Base-by-base conservation (phyloP, 30 jellyfish, hydroid and myxozoan species). In the Haliclystus octoradiatus region DNA sequence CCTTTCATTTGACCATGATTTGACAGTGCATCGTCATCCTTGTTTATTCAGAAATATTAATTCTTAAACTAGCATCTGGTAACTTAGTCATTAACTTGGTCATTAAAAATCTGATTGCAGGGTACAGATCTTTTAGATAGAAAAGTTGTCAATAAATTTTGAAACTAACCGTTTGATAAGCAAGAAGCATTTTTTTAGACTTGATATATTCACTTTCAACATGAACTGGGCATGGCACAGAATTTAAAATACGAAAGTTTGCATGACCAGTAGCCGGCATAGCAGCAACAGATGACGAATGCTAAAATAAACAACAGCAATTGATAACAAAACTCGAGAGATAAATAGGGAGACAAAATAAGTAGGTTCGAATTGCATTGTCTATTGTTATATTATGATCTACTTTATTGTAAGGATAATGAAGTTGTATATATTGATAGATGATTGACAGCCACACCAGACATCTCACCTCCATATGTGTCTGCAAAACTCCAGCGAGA, bases 221-320 rank as follows among this genome's bases (percentile, higher is more conserved):
- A 63, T 69, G 47, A 71, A 93, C 76, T 1, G 73, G 76, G 62
- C 96, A 86, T 3, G 97, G 95, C 2, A 80, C 88, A 24, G 96
- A 79, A 62, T 93, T 93, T 68, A 93, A 75, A 32, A 93, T 47
- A 24, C 99, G 95, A 47, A 75, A 78, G 69, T 93, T 84, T 2
- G 97, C 94, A 72, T 68, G 78, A 12, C 99, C 99, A 66, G 97
- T 82, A 15, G 96, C 96, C 14, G 99, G 99, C 88, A 84, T 61
- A 30, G 78, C 63, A 2, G 99, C 97, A n/a, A 93, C 94, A 1
- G 97, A 65, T 19, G 99, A 93, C 53, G 87, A 68, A 52, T 73
- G 64, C 95, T 77, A 34, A 25, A 64, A 73, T n/a, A 34, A 27
- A 57, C 31, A 49, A 63, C 26, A 26, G 24, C 12, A 53, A 24